Conservation (phyloP, 2,888 invertebrate species). For the Ichneumoninae sp. region DNA sequence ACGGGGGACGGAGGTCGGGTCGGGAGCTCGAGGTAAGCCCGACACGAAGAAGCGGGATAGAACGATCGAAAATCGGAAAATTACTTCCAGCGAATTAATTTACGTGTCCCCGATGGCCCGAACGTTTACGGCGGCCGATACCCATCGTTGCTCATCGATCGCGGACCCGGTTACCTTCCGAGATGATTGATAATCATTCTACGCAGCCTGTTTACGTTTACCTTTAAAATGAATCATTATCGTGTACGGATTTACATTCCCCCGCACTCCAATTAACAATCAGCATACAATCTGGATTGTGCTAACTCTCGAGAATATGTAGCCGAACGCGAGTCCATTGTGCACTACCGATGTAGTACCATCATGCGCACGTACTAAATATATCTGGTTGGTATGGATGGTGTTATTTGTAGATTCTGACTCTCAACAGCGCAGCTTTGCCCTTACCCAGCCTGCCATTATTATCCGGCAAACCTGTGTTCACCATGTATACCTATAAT, state of each 20-base stretch:
- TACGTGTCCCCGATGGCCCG: neutral
- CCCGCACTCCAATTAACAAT: slow-evolving; percentile 61
- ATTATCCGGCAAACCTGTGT: slow-evolving; percentile 55
- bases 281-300: slow-evolving; percentile 52
- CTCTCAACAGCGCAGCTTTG: slow-evolving; percentile 17
- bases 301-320: slow-evolving; percentile 55
- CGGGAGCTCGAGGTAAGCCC: slow-evolving; percentile 30
- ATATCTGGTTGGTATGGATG: slow-evolving; percentile 12
- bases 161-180: neutral
- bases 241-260: slow-evolving; percentile 29
- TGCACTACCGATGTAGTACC: slow-evolving; percentile 51
- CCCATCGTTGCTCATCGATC: neutral
- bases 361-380: slow-evolving; percentile 22
- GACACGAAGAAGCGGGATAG: slow-evolving; percentile 15
- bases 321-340: slow-evolving; percentile 45
- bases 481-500: slow-evolving; percentile 44
- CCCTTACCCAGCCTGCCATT: slow-evolving; percentile 45
- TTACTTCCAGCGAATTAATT: slow-evolving; percentile 42
- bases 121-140: neutral
- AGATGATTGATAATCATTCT: slow-evolving; percentile 35
- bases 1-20: slow-evolving; percentile 35
- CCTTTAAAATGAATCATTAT: slow-evolving; percentile 41
- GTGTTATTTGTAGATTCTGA: slow-evolving; percentile 59
- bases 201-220: slow-evolving; percentile 23
- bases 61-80: slow-evolving; percentile 41